phyloP scores from a whole-genome alignment of 2,113 vertebrate genomes.

The Pelusios castaneus region DNA sequence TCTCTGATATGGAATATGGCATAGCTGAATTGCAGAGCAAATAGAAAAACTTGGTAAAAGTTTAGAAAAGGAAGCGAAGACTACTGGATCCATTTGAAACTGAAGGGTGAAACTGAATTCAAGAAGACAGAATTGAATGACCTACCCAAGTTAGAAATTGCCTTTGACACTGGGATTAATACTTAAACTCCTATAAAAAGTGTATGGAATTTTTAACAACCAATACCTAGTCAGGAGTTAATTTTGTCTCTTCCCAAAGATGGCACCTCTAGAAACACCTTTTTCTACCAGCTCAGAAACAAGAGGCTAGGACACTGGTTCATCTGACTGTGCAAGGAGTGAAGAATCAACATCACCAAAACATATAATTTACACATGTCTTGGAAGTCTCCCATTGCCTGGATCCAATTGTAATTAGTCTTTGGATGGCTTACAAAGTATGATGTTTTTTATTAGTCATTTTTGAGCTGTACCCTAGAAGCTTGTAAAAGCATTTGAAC shows the following conservation, averaged over 20 bases:
- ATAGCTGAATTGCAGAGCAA: constrained; percentile 23
- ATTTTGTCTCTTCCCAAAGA: background rate
- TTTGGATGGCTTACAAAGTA: background rate
- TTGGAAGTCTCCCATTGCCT: fast-evolving
- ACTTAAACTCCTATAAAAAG: background rate
- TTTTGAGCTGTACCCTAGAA: background rate
- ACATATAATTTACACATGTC: background rate
- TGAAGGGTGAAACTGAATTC: background rate
- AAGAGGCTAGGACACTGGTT: background rate
- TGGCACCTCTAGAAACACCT: background rate
- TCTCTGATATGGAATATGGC: background rate
- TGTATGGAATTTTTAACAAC: background rate
- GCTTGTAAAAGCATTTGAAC: background rate
- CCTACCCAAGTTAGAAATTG: constrained; percentile 2
- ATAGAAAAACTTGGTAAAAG: constrained; percentile 22
- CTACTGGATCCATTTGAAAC: constrained; percentile 35
- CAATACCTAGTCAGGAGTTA: background rate
- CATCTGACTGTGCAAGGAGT: background rate
- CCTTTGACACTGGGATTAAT: constrained; percentile 10
- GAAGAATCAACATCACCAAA: background rate
- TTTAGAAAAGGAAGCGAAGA: constrained; percentile 38
- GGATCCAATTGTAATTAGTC: background rate
- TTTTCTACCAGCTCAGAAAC: background rate
- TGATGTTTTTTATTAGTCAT: background rate
- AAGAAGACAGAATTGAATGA: background rate